phyloP scores from a whole-genome alignment of 2,797 vertebrate genomes.

The Eupleurogrammus muticus region DNA sequence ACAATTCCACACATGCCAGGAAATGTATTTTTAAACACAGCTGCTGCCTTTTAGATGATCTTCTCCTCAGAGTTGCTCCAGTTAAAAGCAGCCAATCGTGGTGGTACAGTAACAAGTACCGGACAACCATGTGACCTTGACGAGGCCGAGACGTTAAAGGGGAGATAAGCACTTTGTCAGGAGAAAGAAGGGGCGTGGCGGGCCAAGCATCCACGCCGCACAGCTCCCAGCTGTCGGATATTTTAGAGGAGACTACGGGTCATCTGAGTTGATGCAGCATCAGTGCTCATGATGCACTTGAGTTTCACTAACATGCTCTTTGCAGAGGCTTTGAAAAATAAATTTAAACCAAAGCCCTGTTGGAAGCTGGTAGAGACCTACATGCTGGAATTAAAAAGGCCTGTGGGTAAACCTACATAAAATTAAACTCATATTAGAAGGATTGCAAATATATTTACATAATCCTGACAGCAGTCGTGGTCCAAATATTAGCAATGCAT shows the following conservation, averaged over 20 bases:
- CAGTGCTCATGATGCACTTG: conserved; percentile 16
- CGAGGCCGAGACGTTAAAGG: conserved; percentile 45
- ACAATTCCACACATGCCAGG: background rate
- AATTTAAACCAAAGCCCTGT: background rate
- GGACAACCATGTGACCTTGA: conserved; percentile 48
- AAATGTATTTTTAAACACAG: conserved; percentile 2
- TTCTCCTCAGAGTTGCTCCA: background rate
- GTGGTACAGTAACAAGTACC: background rate
- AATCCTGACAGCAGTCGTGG: too few species aligned
- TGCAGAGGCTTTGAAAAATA: conserved; percentile 8
- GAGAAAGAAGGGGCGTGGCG: conserved; percentile 64
- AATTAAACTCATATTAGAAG: too few species aligned
- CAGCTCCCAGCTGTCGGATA: conserved; percentile 69
- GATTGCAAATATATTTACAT: too few species aligned
- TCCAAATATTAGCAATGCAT: too few species aligned
- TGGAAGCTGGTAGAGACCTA: background rate
- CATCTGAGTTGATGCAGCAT: conserved; percentile 53
- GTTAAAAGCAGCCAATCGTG: conserved; percentile 3
- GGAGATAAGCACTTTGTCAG: conserved; percentile 45
- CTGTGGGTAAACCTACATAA: too few species aligned
- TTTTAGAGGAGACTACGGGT: conserved; percentile 49
- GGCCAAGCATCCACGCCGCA: conserved; percentile 8
- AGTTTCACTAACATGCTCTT: conserved; percentile 26
- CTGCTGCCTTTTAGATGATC: background rate
- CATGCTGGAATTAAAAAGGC: background rate